phyloP scores from a whole-genome alignment of 2,113 vertebrate genomes.

The Ophthalmolycus amberensis region DNA sequence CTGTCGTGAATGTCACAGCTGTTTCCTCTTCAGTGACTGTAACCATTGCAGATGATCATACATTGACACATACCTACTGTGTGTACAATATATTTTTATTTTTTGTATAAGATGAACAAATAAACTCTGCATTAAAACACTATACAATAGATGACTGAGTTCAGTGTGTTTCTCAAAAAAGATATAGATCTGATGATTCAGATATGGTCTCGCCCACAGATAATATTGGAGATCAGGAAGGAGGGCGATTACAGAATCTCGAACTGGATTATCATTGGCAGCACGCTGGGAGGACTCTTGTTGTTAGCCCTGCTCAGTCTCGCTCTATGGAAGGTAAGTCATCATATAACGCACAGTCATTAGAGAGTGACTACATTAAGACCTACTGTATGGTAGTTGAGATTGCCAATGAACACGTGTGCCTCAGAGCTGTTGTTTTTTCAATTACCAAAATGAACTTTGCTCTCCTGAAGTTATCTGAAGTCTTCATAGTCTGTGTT shows the following conservation, averaged over 20 bases:
- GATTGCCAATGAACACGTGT: neutral
- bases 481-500: neutral
- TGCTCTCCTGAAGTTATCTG: neutral
- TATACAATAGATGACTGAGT: neutral
- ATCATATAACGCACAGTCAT: neutral
- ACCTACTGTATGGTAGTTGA: neutral
- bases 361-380: neutral
- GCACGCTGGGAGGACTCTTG: conserved; percentile 92
- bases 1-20: neutral
- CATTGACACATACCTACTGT: neutral
- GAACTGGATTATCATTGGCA: conserved; percentile 95
- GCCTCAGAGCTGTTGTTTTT: neutral
- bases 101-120: neutral
- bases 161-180: neutral
- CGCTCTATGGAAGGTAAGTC: conserved; percentile 92
- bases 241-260: conserved; percentile 90
- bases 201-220: conserved; percentile 72
- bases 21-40: neutral
- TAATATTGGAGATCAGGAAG: conserved; percentile 92
- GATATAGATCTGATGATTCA: neutral
- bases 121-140: neutral
- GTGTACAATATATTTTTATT: neutral
- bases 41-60: neutral
- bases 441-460: neutral
- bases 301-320: conserved; percentile 93